A percentile compares a stretch with the other conserved stretches of the same genome.
phyloP scores from a whole-genome alignment of 1,140 invertebrate genomes.

The Caenorhabditis briggsae region DNA sequence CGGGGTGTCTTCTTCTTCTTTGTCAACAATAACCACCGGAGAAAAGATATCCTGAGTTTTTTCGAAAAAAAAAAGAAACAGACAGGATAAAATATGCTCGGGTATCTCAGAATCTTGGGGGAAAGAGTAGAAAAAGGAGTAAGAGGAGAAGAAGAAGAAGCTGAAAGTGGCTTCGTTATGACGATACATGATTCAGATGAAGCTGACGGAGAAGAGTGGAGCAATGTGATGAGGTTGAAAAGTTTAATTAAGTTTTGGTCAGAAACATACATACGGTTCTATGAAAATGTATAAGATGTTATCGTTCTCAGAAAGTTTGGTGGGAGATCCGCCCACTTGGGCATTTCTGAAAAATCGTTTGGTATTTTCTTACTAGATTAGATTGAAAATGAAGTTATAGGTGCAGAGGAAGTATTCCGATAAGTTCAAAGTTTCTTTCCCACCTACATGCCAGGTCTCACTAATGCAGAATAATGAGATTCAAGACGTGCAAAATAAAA shows the following conservation, averaged over 20 bases:
- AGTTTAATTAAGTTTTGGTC: constrained; percentile 25
- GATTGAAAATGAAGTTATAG: too few species aligned
- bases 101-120: too few species aligned
- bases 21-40: neutral
- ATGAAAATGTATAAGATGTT: neutral
- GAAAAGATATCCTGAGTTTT: neutral
- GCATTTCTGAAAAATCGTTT: too few species aligned
- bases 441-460: too few species aligned
- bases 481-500: too few species aligned
- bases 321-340: neutral
- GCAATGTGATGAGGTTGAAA: neutral
- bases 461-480: too few species aligned
- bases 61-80: neutral
- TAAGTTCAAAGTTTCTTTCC: too few species aligned
- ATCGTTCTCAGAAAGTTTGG: neutral
- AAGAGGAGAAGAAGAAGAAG: neutral
- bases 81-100: neutral
- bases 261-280: constrained; percentile 16
- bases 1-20: too few species aligned
- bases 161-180: constrained; percentile 7
- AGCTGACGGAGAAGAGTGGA: neutral
- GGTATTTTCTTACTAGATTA: too few species aligned
- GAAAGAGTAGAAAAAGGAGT: neutral
- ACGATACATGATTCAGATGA: constrained; percentile 4
- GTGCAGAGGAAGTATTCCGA: too few species aligned